Base-by-base conservation (phyloP, 2,797 vertebrate species). In the Setipinna tenuifilis region DNA sequence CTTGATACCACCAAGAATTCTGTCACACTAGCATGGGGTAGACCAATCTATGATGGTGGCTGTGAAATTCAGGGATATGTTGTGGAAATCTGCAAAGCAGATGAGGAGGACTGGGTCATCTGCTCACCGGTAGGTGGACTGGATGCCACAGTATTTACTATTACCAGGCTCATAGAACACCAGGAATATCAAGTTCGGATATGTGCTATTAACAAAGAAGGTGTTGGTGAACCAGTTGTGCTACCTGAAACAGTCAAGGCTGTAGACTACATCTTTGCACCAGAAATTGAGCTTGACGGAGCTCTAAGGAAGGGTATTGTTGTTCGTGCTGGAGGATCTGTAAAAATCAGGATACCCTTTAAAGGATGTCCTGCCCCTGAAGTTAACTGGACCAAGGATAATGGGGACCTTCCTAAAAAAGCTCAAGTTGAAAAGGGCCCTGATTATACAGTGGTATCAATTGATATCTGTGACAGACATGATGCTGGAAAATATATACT, bases 1-100 rank as follows among this genome's bases (percentile, higher is more conserved):
- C 91, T 97, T 59, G 97, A 99, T 90, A 97, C 96, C 82, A 96
- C 96, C 62, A 99, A 96, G 95, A 96, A 95, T 92, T 97, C 98
- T 7, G 68, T 99, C 87, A 95, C 89, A 83, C 84, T 99, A 88
- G 94, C 96, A 83, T 99, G 98, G 98, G 96, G 97, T 80, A 97
- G 97, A 86, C 98, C 98, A 85, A 98, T 99, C 92, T 99, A 99
- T 90, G 98, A 99, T 88, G 98, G 98, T 89, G 98, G 98, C 82
- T 97, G 96, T 95, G 96, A 97, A 81, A 98, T 99, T 88, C 96
- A 98, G 90, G 98, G 98, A 86, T 99, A 99, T 1, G 88, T 97
- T 88, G 95, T 99, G 83, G 98, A 99, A 95, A 96, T 98, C 78
- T 98, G 97, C 90, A 98, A 98, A 94, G 97, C 96, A 86, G 97